Evolutionary conservation across 2,113 vertebrate genomes (phyloP), one percentile per base, ranked within the genome.

Genomic region (Thunnus thynnus): DNA sequence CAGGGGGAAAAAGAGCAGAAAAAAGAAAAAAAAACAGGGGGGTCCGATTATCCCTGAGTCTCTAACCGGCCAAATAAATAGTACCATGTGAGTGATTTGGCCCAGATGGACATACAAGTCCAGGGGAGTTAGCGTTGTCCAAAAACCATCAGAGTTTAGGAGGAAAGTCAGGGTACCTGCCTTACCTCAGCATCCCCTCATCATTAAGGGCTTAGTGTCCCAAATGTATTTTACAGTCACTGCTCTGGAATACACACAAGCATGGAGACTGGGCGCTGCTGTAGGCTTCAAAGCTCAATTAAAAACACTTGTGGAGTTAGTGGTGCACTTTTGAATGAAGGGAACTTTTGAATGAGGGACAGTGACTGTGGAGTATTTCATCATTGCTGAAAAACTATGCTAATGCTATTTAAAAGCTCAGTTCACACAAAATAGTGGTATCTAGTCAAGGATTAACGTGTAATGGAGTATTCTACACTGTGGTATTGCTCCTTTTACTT

Each of bases 131-230:
- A 85, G 78, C 50, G 68, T 70, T 66, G 83, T 90, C 85, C 83
- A 89, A 90, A 92, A 90, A 83, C 70, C 74, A 86, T 86, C 79
- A 82, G 84, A 67, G 73, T 88, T 89, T 81, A 87, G 76, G 62
- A 83, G 76, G 65, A 66, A 80, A 83, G 89, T 85, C 78, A 80
- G 75, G 60, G 67, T 92, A 92, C 88, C 88, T 92, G 88, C 85
- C 67, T 90, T 90, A 89, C 88, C 84, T 91, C 89, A 86, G 83
- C 86, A 92, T 92, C 84, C 89, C 72, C 67, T 86, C 61, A 77
- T 94, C 91, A 94, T 94, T 91, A 94, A 87, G 70, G 81, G 91
- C 86, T 94, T 94, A 92, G 80, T 91, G 88, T 88, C 88, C 88
- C 85, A 90, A 93, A 88, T 92, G 86, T 86, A 86, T 90, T 94